Evolutionary conservation across 2,113 vertebrate species (phyloP), one percentile per base, ranked within the genome.

Genomic region (Corydoras sp.): DNA sequence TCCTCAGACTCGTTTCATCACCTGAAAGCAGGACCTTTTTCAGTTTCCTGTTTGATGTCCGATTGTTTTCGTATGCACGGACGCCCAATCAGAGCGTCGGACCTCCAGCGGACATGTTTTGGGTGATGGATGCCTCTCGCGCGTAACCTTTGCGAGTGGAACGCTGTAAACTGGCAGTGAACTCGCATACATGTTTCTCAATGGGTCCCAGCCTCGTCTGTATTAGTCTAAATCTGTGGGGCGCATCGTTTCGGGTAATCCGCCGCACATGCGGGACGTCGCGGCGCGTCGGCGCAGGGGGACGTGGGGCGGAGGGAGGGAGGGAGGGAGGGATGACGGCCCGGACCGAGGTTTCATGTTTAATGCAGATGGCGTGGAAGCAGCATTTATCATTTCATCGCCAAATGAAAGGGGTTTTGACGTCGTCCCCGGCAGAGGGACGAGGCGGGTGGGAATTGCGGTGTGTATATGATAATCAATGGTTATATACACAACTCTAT

Each of bases 171-270:
- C 79, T 73, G 73, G 67, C 76, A 75, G 58, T 75, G n/a, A 70
- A 73, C 79, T 48, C 53, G 77, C 74, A 79, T 79, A 74, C 69
- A 81, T 77, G 72, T 77, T 81, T 75, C 58, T 77, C 75, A 76
- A 81, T 79, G 62, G 65, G 54, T 65, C 65, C 66, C 59, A 29
- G 48, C 75, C 58, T 58, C 58, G 61, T 63, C 64, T 50, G 56
- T 76, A 69, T 75, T 49, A 31, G 69, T 65, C 65, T 60, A 58
- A 65, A 58, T 61, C 65, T 62, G n/a, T 55, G 50, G 29, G 32
- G n/a, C 6, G 24, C 58, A 67, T 72, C 63, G 64, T 68, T 68
- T 76, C 63, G 49, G 35, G 32, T 56, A 14, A 60, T 62, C 10
- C 53, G 14, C 70, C 61, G 32, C 74, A 79, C 62, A 76, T 69